Evolutionary conservation across 2,113 vertebrate genomes (phyloP).

Genomic region (Tinamus guttatus): DNA sequence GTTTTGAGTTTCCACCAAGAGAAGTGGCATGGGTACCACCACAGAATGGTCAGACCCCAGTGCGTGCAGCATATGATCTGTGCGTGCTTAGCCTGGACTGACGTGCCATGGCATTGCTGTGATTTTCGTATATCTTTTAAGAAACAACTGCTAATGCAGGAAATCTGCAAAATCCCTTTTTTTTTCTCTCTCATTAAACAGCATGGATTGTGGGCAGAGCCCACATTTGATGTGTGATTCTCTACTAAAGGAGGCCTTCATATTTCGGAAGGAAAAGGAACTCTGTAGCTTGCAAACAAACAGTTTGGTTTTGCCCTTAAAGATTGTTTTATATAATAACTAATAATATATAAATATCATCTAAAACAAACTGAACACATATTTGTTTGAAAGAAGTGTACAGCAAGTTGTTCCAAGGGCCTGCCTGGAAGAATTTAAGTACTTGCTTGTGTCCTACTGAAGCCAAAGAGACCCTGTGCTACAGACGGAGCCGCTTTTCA

Average conservation of each 20-base stretch:
- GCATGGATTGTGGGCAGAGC: background rate
- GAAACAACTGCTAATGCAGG: background rate
- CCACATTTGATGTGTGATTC: background rate
- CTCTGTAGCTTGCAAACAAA: background rate
- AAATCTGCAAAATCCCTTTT: background rate
- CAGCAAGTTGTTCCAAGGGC: background rate
- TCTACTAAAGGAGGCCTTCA: background rate
- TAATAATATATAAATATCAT: constrained; percentile 23
- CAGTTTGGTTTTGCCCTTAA: background rate
- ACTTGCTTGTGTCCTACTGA: background rate
- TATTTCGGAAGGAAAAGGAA: background rate
- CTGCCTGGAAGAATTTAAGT: constrained; percentile 2
- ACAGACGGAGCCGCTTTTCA: constrained; percentile 2
- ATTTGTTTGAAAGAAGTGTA: background rate
- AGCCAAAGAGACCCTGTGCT: background rate
- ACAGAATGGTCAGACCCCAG: no score
- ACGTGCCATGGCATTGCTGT: background rate
- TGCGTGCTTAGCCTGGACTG: background rate
- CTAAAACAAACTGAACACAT: constrained; percentile 40
- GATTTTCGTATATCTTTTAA: background rate
- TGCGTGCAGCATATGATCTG: no score
- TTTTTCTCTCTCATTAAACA: background rate
- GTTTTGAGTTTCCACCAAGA: no score
- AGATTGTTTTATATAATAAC: no score
- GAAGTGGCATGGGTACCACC: no score